A percentile compares a stretch with the other conserved stretches of the same genome.
Conservation (phyloP, 2,113 vertebrate species). For the Alces alces region DNA sequence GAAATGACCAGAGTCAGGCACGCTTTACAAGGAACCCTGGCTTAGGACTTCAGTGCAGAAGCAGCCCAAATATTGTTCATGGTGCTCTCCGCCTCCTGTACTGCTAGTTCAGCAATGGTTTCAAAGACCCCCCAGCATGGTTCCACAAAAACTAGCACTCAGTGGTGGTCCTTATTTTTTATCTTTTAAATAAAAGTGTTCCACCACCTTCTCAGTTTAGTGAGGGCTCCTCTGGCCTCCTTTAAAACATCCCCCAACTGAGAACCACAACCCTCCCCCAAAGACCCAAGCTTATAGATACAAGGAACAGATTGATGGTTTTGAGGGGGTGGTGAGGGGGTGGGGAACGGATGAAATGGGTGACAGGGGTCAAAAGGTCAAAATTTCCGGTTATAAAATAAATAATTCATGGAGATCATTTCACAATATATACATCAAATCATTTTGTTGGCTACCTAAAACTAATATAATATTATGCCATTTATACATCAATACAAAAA, state of each 20-base stretch:
- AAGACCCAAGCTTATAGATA: neutral
- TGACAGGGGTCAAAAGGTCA: neutral
- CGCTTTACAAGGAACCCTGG: neutral
- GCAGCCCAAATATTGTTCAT: rapidly evolving
- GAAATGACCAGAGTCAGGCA: neutral
- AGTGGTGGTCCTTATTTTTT: neutral
- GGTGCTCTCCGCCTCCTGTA: neutral
- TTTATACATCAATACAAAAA: neutral
- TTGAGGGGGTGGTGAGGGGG: neutral
- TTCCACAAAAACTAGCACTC: neutral
- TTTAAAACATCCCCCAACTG: neutral
- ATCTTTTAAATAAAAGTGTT: neutral
- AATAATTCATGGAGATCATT: neutral
- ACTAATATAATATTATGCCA: neutral
- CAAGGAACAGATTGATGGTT: neutral
- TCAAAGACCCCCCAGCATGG: neutral
- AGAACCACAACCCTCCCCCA: neutral
- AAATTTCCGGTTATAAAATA: neutral
- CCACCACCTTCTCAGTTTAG: neutral
- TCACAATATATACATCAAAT: neutral
- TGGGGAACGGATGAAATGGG: neutral
- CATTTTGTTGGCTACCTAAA: neutral
- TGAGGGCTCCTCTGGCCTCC: neutral
- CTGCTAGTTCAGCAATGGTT: neutral
- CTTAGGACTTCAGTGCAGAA: neutral